These are phyloP conservation scores for Pocillopora meandrina DNA, from an alignment of 92 coral and sea anemone species.

Conservation along the genomic window DNA sequence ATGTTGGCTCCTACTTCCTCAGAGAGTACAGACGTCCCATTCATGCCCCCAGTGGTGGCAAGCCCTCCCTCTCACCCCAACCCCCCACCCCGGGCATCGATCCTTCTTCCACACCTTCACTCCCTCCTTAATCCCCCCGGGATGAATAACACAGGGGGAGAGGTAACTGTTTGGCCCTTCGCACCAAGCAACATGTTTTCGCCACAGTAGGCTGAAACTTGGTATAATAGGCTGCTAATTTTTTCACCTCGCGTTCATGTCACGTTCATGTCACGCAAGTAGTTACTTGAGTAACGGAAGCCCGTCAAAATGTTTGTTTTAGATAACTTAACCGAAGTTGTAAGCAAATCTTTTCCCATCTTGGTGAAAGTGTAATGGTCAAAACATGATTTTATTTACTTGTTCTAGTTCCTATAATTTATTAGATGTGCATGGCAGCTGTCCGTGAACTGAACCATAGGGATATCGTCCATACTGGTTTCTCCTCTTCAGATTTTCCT, in stretches of 20 bases:
- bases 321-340: too few species aligned
- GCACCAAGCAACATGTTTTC: constrained; percentile 8
- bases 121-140: constrained; percentile 40
- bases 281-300: background rate
- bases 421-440: too few species aligned
- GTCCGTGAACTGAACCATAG: too few species aligned
- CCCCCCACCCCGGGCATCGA: constrained; percentile 26
- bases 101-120: constrained; percentile 45
- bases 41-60: constrained; percentile 30
- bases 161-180: constrained; percentile 42
- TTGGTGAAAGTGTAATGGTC: too few species aligned
- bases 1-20: constrained; percentile 16
- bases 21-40: constrained; percentile 27
- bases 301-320: too few species aligned
- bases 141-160: constrained; percentile 20
- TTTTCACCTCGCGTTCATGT: background rate
- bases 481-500: too few species aligned
- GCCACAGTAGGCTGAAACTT: constrained; percentile 6
- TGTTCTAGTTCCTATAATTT: too few species aligned
- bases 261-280: background rate
- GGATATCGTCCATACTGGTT: too few species aligned
- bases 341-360: too few species aligned
- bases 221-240: background rate
- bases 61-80: background rate
- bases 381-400: too few species aligned